A percentile compares a stretch with the other conserved stretches of the same genome.
Conservation (phyloP, 2,888 invertebrate genomes). For the Lepidocyrtoides sp. region DNA sequence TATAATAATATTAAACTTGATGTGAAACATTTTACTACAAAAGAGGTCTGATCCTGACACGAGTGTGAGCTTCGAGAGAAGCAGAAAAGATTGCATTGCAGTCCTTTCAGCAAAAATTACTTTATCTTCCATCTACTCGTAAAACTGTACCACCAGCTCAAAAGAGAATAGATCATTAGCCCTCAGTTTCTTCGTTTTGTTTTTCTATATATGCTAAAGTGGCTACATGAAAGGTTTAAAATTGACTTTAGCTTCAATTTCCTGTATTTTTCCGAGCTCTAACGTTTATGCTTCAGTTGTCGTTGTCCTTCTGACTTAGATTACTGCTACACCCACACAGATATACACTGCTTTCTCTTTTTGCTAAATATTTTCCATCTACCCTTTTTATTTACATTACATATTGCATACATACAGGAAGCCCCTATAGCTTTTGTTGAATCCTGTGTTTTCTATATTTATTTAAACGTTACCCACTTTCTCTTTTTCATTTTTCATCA, state of each 20-base stretch:
- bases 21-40: not conserved
- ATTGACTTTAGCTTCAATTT: not conserved
- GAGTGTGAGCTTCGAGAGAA: not conserved
- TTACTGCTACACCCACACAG: not conserved
- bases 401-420: not conserved
- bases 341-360: not conserved
- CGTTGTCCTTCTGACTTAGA: not conserved
- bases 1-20: not conserved
- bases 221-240: not conserved
- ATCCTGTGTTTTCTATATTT: not conserved
- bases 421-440: not conserved
- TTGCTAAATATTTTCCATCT: not conserved
- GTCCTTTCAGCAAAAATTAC: not conserved
- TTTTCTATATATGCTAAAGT: not conserved
- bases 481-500: conserved; percentile 44
- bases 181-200: not conserved
- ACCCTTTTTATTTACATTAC: not conserved
- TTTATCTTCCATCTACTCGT: no score
- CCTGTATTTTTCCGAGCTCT: not conserved
- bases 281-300: not conserved
- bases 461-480: conserved; percentile 40
- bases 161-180: conserved; percentile 12
- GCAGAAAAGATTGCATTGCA: not conserved
- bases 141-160: not conserved
- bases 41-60: not conserved